phyloP scores from a whole-genome alignment of 2,113 vertebrate species.

The Sorex araneus region DNA sequence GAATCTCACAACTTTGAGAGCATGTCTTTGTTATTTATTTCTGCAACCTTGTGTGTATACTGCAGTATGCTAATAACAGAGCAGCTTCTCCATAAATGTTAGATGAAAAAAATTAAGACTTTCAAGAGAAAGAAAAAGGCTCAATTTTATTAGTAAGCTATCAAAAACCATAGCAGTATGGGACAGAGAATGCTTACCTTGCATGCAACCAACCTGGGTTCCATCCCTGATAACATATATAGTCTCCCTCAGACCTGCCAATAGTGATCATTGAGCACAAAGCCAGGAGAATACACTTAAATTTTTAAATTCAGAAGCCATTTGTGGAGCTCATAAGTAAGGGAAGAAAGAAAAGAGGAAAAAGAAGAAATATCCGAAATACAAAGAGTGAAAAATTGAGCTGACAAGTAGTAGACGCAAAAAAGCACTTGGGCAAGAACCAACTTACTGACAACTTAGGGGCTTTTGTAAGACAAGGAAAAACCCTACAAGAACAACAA shows the following conservation, averaged over 20 bases:
- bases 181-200: background rate
- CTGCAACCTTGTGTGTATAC: background rate
- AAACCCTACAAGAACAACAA: too few relatives aligned
- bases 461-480: too few relatives aligned
- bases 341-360: slow-evolving; percentile 2
- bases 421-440: background rate
- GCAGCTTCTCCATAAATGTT: background rate
- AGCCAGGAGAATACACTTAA: background rate
- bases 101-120: background rate
- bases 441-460: background rate
- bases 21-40: background rate
- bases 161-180: background rate
- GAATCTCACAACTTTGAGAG: background rate
- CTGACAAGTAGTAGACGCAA: background rate
- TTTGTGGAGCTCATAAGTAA: slow-evolving; percentile 31
- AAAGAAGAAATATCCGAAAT: background rate
- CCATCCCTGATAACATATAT: too few relatives aligned
- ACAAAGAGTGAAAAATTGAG: background rate
- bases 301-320: background rate
- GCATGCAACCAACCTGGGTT: too few relatives aligned
- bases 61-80: background rate
- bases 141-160: background rate
- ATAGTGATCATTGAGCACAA: too few relatives aligned
- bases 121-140: background rate
- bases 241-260: too few relatives aligned